Conservation (phyloP, 2,113 vertebrate species). For the Barbus barbus region DNA sequence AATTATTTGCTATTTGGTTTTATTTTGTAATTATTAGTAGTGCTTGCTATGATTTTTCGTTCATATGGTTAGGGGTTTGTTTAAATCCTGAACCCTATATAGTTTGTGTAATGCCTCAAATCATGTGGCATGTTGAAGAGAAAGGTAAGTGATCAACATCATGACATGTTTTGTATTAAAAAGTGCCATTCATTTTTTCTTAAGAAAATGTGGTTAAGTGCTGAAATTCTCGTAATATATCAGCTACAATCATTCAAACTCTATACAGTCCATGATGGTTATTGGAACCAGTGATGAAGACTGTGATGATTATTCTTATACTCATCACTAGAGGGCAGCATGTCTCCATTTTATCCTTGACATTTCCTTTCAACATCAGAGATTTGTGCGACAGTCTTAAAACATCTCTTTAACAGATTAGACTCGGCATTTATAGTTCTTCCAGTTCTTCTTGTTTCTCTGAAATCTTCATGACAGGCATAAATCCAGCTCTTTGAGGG, state of each 20-base stretch:
- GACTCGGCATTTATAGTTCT: not conserved
- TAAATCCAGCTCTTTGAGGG: not conserved
- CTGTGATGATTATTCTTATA: not conserved
- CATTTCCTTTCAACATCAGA: not conserved
- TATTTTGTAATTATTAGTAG: not conserved
- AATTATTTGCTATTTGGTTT: not conserved
- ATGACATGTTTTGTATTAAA: not conserved
- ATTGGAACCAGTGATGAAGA: not conserved
- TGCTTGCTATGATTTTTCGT: not conserved
- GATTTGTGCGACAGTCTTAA: not conserved
- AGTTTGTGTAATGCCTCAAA: not conserved
- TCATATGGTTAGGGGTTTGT: not conserved
- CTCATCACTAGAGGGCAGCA: constrained; percentile 56
- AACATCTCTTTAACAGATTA: not conserved
- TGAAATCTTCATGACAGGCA: not conserved
- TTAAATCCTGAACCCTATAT: not conserved
- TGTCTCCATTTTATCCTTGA: not conserved
- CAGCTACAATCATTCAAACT: not conserved
- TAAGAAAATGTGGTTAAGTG: not conserved
- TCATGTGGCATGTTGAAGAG: not conserved
- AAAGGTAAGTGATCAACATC: not conserved
- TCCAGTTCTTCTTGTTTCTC: not conserved
- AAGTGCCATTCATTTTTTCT: not conserved
- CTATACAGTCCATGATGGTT: not conserved
- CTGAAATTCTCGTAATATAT: not conserved